A percentile compares a stretch with the other conserved stretches of the same genome.
Conservation (phyloP, 2,888 invertebrate genomes). For the Timema podura region DNA sequence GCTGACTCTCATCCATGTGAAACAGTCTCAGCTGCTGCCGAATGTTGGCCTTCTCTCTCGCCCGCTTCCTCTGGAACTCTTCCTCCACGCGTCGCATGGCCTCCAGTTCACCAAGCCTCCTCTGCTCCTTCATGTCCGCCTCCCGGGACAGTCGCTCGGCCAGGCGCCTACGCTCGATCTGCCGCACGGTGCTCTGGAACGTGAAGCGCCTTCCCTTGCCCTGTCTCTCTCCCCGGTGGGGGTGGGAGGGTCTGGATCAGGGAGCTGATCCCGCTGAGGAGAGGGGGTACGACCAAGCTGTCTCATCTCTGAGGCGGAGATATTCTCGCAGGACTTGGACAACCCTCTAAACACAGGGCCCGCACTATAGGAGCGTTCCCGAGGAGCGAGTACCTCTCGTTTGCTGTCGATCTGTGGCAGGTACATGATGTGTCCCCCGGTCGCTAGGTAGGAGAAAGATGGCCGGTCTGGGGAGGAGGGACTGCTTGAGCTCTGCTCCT, state of each 20-base stretch:
- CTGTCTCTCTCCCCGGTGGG: slow-evolving; percentile 19
- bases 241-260: slow-evolving; percentile 19
- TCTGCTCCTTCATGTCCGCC: slow-evolving; percentile 71
- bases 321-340: slow-evolving; percentile 51
- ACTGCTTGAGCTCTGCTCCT: slow-evolving; percentile 27
- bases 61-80: slow-evolving; percentile 80
- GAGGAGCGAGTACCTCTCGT: not conserved
- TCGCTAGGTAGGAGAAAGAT: slow-evolving; percentile 55
- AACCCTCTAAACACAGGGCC: slow-evolving; percentile 27
- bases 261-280: too few relatives aligned
- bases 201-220: slow-evolving; percentile 52
- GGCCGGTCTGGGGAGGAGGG: slow-evolving; percentile 37
- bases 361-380: slow-evolving; percentile 19
- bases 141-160: slow-evolving; percentile 73
- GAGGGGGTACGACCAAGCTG: slow-evolving; percentile 33
- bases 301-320: slow-evolving; percentile 39
- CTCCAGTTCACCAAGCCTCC: slow-evolving; percentile 70
- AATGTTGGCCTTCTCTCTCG: slow-evolving; percentile 54
- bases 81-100: slow-evolving; percentile 82
- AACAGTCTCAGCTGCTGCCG: slow-evolving; percentile 70
- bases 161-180: slow-evolving; percentile 68
- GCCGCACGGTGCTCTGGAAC: slow-evolving; percentile 80
- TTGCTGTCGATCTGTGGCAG: slow-evolving; percentile 52
- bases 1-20: slow-evolving; percentile 59
- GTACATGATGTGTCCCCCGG: slow-evolving; percentile 76